Conservation (phyloP, 2,797 vertebrate species). For the Siniperca undulata region DNA sequence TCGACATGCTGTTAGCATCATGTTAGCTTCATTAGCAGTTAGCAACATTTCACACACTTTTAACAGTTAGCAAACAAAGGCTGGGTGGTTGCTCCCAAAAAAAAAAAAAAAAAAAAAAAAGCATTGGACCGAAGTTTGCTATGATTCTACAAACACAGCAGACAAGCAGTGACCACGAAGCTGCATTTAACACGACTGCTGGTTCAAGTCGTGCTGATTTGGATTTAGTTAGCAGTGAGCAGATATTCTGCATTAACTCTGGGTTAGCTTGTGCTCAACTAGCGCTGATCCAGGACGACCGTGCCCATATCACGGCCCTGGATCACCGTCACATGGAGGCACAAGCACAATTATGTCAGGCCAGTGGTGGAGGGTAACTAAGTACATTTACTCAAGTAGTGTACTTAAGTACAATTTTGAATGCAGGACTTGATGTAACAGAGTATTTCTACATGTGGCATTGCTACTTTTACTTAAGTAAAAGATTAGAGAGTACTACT, state of each 20-base stretch:
- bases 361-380: too few relatives aligned
- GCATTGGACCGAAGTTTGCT: constrained; percentile 12
- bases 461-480: too few relatives aligned
- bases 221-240: neutral
- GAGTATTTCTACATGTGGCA: too few relatives aligned
- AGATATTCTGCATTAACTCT: neutral
- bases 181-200: constrained; percentile 4
- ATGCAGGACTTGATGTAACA: too few relatives aligned
- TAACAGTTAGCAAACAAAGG: constrained; percentile 58
- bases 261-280: neutral
- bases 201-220: neutral
- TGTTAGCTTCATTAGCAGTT: constrained; percentile 70
- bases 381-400: too few relatives aligned
- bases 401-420: too few relatives aligned
- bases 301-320: neutral
- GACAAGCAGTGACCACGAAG: constrained; percentile 5
- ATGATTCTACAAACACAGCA: constrained; percentile 24
- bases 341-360: too few relatives aligned
- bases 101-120: neutral
- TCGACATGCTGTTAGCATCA: constrained; percentile 85
- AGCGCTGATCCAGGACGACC: neutral
- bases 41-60: constrained; percentile 58
- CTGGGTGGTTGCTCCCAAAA: constrained; percentile 51
- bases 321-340: neutral
- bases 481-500: too few relatives aligned